Base-by-base conservation (phyloP, 2,888 invertebrate genomes). In the Hypsopygia costalis region DNA sequence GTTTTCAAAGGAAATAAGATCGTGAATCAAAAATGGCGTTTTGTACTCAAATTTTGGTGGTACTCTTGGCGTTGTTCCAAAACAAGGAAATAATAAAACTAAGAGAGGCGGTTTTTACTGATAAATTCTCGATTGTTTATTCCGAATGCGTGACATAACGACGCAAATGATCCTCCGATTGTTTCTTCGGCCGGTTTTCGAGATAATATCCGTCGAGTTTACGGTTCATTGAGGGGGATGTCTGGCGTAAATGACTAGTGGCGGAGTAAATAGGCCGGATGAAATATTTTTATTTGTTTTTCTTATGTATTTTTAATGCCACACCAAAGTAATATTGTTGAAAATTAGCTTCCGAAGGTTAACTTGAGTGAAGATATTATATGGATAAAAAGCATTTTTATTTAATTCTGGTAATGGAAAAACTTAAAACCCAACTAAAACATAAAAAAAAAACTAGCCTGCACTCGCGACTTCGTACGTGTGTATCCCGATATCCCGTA, bases 11-110 rank as follows among this genome's bases (percentile, higher is more conserved):
- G 52, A 55, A 54, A 53, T 51, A 47, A 46, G 43, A 46, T 40
- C 50, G 46, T 65, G 51, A 61, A 62, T 61, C 60, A 62, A 57
- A 53, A 16, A 43, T 40, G 44, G 38, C 46, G 54, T 57, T 61
- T 57, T 50, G 49, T 59, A 55, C 46, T 53, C 46, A 62, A 60
- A 62, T 62, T 60, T 52, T 41, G 49, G 54, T 54, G 57, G 57
- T 53, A 55, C 58, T 56, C 59, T 62, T 67, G 65, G 67, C 61
- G 27, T 43, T 30, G 33, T 35, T 52, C 62, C 66, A 65, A 49
- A 49, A 45, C 47, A 55, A 47, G 50, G 50, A 57, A 49, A 51
- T 41, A 53, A 62, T 55, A 55, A 58, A 60, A 60, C 57, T 55
- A 52, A 50, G 49, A 41, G 43, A 44, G 52, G 47, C 49, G 50